phyloP scores from a whole-genome alignment of 2,113 vertebrate genomes.

The Platichthys flesus region DNA sequence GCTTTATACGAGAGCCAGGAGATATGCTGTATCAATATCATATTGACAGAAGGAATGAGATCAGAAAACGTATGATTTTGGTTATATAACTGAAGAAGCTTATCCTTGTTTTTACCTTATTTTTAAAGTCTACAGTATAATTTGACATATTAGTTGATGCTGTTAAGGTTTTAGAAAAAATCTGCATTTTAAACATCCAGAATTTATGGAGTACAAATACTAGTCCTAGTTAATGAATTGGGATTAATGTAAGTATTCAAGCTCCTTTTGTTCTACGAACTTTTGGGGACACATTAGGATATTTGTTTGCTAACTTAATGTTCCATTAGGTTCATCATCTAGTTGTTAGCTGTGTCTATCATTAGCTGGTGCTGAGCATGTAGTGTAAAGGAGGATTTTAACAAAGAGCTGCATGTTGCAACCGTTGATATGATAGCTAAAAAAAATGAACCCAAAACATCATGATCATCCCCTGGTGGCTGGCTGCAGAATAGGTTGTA shows the following conservation, averaged over 20 bases:
- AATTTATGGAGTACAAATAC: no score
- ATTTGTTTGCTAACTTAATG: background rate
- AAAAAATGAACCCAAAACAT: background rate
- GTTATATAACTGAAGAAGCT: background rate
- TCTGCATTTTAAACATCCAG: no score
- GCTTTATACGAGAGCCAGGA: constrained; percentile 20
- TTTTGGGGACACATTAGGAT: no score
- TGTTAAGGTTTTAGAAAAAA: no score
- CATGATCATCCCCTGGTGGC: background rate
- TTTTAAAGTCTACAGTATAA: background rate
- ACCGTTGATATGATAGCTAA: background rate
- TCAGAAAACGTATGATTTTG: constrained; percentile 6
- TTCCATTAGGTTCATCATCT: background rate
- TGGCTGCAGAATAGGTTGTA: background rate
- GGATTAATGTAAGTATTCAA: background rate
- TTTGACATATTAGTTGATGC: background rate
- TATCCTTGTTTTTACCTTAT: background rate
- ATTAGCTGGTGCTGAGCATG: background rate
- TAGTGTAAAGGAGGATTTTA: background rate
- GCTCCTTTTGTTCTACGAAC: background rate
- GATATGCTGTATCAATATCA: constrained; percentile 36
- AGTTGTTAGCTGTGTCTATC: background rate
- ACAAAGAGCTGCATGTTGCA: background rate
- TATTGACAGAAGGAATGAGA: constrained; percentile 26
- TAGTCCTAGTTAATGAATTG: no score